Evolutionary conservation across 2,797 vertebrate species (phyloP).

Genomic region (Ptychadena robeensis): DNA sequence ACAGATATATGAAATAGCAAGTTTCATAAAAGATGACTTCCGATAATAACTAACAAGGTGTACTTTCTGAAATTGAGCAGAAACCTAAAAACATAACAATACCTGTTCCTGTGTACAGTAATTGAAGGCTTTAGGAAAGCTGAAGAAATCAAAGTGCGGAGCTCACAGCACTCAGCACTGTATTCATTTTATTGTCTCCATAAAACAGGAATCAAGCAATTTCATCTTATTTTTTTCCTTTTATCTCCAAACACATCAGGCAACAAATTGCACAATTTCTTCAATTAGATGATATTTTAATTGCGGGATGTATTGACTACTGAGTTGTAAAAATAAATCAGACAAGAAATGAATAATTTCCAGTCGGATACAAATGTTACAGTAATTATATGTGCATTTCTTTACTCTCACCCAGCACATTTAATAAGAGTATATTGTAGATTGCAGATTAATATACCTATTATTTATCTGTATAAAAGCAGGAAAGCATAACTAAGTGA

Average conservation of each 20-base stretch:
- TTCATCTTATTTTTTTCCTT: slow-evolving; percentile 5
- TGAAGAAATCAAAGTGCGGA: not conserved
- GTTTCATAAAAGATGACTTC: too few relatives aligned
- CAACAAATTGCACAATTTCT: slow-evolving; percentile 42
- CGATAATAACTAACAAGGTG: not conserved
- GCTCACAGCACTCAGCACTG: not conserved
- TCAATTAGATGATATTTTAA: slow-evolving; percentile 49
- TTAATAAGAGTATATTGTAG: slow-evolving; percentile 8
- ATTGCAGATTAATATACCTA: not conserved
- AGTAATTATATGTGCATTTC: slow-evolving; percentile 44
- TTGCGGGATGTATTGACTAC: slow-evolving; percentile 41
- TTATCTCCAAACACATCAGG: slow-evolving; percentile 35
- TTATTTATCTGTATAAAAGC: not conserved
- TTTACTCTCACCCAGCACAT: not conserved
- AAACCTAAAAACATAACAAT: not conserved
- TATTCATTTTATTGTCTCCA: slow-evolving; percentile 20
- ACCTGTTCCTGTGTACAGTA: not conserved
- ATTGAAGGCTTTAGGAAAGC: too few relatives aligned
- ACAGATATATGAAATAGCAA: too few relatives aligned
- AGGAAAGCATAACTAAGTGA: not conserved
- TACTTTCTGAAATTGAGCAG: not conserved
- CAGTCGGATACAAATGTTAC: slow-evolving; percentile 22
- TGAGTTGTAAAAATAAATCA: slow-evolving; percentile 32
- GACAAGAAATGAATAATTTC: slow-evolving; percentile 25
- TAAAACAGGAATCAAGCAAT: not conserved